Conservation (phyloP, 2,113 vertebrate species). For the Regulus satrapa region DNA sequence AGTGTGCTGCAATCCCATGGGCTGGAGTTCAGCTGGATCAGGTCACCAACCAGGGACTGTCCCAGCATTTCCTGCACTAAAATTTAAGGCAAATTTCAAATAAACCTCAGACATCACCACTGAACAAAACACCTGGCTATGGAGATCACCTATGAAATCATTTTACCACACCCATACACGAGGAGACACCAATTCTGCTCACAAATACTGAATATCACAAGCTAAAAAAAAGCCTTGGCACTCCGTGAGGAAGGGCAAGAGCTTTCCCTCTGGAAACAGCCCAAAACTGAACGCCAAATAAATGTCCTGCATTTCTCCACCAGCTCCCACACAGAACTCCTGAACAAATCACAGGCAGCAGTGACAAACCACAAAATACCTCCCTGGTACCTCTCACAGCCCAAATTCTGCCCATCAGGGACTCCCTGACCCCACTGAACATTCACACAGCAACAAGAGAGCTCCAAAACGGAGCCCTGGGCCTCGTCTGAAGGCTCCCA, state of each 20-base stretch:
- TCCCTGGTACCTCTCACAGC: not conserved
- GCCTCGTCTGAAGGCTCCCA: not conserved
- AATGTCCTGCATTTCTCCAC: not conserved
- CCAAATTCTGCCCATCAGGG: not conserved
- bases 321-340: not conserved
- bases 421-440: not conserved
- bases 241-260: not conserved
- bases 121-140: not conserved
- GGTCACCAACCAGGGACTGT: not conserved
- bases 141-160: not conserved
- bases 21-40: not conserved
- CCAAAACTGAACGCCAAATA: not conserved
- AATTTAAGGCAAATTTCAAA: not conserved
- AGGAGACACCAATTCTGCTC: not conserved
- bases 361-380: not conserved
- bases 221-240: not conserved
- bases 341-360: not conserved
- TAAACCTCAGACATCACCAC: not conserved
- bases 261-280: not conserved
- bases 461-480: not conserved
- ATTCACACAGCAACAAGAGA: not conserved
- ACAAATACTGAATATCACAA: not conserved
- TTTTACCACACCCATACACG: not conserved
- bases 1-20: not conserved
- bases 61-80: not conserved